phyloP scores from a whole-genome alignment of 2,113 vertebrate genomes.

The Thymallus thymallus region DNA sequence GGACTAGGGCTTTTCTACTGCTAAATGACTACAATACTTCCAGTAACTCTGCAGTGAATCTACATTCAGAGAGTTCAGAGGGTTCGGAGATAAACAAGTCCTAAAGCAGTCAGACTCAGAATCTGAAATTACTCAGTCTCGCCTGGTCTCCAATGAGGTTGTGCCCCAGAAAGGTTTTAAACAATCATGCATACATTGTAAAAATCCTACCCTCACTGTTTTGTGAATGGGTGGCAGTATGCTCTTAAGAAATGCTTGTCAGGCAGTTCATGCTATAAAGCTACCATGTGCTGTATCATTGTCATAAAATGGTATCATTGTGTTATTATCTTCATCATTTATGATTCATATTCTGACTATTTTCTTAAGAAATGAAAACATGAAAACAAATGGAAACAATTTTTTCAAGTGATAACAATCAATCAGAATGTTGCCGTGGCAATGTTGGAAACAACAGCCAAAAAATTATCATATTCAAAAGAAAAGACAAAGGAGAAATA shows the following conservation, averaged over 20 bases:
- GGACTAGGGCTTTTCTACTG: too few relatives aligned
- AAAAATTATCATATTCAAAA: too few relatives aligned
- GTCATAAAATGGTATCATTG: neutral
- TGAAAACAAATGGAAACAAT: too few relatives aligned
- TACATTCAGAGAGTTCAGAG: neutral
- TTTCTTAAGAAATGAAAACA: too few relatives aligned
- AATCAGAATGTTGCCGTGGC: neutral
- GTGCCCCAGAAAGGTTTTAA: too few relatives aligned
- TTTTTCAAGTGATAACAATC: neutral
- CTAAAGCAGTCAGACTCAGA: neutral
- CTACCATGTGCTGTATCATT: neutral
- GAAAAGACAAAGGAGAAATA: neutral
- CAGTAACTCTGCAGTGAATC: too few relatives aligned
- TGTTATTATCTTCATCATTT: neutral
- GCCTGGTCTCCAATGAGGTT: neutral
- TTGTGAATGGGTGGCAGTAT: too few relatives aligned
- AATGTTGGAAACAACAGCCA: neutral
- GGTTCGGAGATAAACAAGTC: neutral
- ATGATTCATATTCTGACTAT: neutral
- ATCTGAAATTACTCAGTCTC: neutral
- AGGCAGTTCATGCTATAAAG: neutral
- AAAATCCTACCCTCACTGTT: too few relatives aligned
- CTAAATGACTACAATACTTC: too few relatives aligned
- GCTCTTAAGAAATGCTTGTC: too few relatives aligned
- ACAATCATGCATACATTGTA: too few relatives aligned